Evolutionary conservation across 2,888 invertebrate genomes (phyloP), one percentile per base, ranked within the genome.

Genomic region (Drosophila aldrichi): DNA sequence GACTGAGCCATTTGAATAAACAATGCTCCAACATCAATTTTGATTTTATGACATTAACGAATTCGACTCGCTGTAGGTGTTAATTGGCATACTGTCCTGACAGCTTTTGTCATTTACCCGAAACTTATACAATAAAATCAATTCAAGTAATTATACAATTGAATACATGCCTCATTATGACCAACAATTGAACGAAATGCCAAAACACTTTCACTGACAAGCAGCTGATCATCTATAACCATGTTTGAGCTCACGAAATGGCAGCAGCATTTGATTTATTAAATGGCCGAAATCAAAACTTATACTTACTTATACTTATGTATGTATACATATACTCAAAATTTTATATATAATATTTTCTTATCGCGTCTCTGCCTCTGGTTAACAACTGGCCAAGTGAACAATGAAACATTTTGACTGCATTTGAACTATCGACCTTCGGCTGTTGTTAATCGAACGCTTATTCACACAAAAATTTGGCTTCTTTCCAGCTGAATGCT

Each of bases 81-180:
- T 66, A 66, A 66, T 66, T 66, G 54, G n/a, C 12, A 40, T 63
- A 54, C 54, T 40, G 18, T 32, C 10, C 22, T 25, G 63, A 34
- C 54, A 54, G 32, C 46, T 52, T 46, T 46, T n/a, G 46, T 44
- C 43, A 43, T 44, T 38, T 62, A 44, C 5, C 57, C n/a, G 8
- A 44, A 61, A 29, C 43, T 29, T 20, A 20, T 14, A 43, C 7
- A 34, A n/a, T 2, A 29, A 43, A 51, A 36, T 34, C 40, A 36
- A 41, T 20, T 41, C 9, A 20, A 8, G 14, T 34, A 49, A 34
- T 49, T 32, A 18, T 6, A 32, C 29, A 32, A 48, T n/a, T 18
- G 29, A 6, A 3, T 18, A 48, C 48, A 48, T 18, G 12, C 5
- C 48, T 18, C 48, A n/a, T 18, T 32, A 48, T 16, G n/a, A 16